These are phyloP conservation scores for Stenurella melanura DNA, from an alignment of 2,888 invertebrate genomes.

Conservation along the genomic window DNA sequence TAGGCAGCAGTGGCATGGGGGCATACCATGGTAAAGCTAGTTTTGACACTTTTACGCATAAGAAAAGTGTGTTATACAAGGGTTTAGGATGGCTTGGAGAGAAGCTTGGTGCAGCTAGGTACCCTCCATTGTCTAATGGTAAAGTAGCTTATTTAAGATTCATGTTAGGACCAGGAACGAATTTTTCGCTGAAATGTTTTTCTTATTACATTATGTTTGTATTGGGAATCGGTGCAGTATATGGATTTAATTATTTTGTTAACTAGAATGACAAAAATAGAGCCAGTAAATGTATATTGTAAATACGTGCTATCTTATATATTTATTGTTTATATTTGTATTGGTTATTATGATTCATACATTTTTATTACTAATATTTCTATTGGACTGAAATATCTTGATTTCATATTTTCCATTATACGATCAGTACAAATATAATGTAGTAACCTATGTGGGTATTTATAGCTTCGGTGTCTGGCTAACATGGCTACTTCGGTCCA, in stretches of 20 bases:
- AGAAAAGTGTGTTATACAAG: constrained; percentile 84
- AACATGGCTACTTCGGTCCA: no score
- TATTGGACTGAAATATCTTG: no score
- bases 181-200: constrained; percentile 78
- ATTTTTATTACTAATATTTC: not conserved
- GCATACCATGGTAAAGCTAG: constrained; percentile 93
- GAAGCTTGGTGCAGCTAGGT: constrained; percentile 81
- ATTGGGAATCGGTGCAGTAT: constrained; percentile 5
- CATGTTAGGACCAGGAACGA: constrained; percentile 80
- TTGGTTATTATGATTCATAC: not conserved
- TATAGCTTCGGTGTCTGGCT: no score
- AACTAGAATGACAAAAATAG: not conserved
- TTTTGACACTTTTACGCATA: constrained; percentile 96
- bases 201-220: constrained; percentile 67
- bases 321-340: not conserved
- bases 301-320: not conserved
- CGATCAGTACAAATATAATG: no score
- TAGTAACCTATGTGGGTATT: no score
- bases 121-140: constrained; percentile 88
- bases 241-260: constrained; percentile 12
- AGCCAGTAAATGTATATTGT: not conserved
- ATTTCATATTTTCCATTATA: no score
- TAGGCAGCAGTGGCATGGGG: constrained; percentile 96
- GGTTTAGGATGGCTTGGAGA: constrained; percentile 83
- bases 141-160: constrained; percentile 80